Percentiles rank a stretch among this genome's conserved stretches.
Evolutionary conservation across 2,797 vertebrate genomes (phyloP).

Genomic region (Coranthus polyacanthus): DNA sequence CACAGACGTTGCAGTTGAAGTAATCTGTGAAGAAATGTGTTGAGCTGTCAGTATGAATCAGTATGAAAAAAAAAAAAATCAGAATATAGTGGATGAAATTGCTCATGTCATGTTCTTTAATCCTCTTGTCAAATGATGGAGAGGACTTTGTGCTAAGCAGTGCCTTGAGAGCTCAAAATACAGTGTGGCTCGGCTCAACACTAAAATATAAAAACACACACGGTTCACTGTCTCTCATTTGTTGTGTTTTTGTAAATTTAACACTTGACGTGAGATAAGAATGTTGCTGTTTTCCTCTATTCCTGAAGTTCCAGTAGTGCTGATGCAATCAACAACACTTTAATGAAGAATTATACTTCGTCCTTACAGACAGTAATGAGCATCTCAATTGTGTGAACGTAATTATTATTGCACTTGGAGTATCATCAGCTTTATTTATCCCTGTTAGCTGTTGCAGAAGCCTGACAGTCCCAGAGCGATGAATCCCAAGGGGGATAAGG

Average conservation of each 20-base stretch:
- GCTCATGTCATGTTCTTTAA: constrained; percentile 28
- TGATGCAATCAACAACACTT: background rate
- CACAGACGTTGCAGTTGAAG: constrained; percentile 1
- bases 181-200: background rate
- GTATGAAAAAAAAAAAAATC: background rate
- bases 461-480: constrained; percentile 51
- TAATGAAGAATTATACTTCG: background rate
- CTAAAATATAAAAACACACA: too few relatives aligned
- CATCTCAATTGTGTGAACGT: background rate
- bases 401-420: background rate
- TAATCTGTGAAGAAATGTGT: constrained; percentile 14
- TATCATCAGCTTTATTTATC: constrained; percentile 21
- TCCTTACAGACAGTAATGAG: background rate
- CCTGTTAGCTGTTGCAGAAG: constrained; percentile 62
- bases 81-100: constrained; percentile 18
- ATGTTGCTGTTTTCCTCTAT: background rate
- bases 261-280: constrained; percentile 61
- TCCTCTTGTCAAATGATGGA: constrained; percentile 35
- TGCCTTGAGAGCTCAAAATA: constrained; percentile 27
- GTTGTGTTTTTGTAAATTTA: constrained; percentile 32
- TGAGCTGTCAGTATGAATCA: constrained; percentile 9
- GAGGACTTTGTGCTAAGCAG: constrained; percentile 8
- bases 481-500: constrained; percentile 82
- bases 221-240: constrained; percentile 22
- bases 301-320: background rate